Base-by-base conservation (phyloP, 2,888 invertebrate genomes). In the Perizoma affinitatum region DNA sequence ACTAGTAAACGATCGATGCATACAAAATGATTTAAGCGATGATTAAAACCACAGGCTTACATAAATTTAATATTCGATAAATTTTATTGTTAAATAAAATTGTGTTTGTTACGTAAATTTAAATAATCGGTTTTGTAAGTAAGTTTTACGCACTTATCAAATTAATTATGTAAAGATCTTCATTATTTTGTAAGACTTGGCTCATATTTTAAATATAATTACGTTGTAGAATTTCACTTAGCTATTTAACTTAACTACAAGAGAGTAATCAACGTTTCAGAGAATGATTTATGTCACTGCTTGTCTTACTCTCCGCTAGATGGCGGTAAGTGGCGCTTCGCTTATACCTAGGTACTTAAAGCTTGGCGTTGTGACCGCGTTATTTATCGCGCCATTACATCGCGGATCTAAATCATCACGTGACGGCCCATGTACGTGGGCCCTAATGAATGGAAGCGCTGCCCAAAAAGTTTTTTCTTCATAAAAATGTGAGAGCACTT, bases 321-420 rank as follows among this genome's bases (percentile, higher is more conserved):
- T 70, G 70, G 66, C 70, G 56, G 71, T 75, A 75, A 73, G 69
- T 69, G 73, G 74, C 70, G 72, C 74, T 63, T 60, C n/a, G 56
- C 64, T 59, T 68, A 59, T 42, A 59, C 59, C 58, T 63, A 41
- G 53, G 61, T 56, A 69, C 66, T 69, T 69, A 64, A 74, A 70
- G 72, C 70, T 63, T 78, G 76, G 78, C 82, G 80, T 74, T 82
- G 85, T 88, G 87, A 86, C 90, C 88, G 83, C 76, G 84, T 90
- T 92, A 92, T 92, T 92, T 93, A 92, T 92, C 88, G 91, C 87
- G 74, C 92, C 93, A 92, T 92, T 93, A 92, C 87, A 77, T 86
- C 82, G 79, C 79, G 78, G 82, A 75, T 83, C 88, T 93, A 93
- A 93, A 93, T 93, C 92, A 93, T 93, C 88, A 82, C 86, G 86